Conservation (phyloP, 2,797 vertebrate species). For the Chrosomus eos region DNA sequence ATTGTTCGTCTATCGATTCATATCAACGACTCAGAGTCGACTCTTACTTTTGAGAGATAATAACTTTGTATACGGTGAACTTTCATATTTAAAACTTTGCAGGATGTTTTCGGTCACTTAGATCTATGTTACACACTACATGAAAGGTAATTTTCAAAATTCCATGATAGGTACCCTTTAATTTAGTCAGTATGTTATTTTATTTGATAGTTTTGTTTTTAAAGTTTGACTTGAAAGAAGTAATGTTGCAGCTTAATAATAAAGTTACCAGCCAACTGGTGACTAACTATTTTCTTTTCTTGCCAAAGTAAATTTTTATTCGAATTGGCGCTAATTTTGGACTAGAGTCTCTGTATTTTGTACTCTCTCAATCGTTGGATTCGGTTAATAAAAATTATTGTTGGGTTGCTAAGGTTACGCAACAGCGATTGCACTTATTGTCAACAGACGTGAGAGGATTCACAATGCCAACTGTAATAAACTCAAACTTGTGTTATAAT, state of each 20-base stretch:
- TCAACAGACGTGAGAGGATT: constrained; percentile 53
- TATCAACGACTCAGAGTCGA: too few species aligned
- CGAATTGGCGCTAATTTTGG: background rate
- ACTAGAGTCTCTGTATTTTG: background rate
- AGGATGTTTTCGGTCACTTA: too few species aligned
- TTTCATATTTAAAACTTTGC: too few species aligned
- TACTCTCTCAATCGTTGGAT: background rate
- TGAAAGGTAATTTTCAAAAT: too few species aligned
- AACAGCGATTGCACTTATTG: constrained; percentile 44
- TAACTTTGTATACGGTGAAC: too few species aligned
- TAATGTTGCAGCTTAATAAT: background rate
- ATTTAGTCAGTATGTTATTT: background rate
- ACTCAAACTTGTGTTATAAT: constrained; percentile 59
- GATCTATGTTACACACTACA: too few species aligned
- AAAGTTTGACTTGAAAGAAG: background rate
- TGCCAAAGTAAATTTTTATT: background rate
- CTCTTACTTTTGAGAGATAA: too few species aligned
- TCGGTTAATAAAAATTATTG: constrained; percentile 10
- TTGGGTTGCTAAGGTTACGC: constrained; percentile 42
- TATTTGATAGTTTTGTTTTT: background rate
- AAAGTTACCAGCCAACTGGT: background rate
- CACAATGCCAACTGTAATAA: constrained; percentile 53
- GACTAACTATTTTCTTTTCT: background rate
- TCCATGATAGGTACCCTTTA: too few species aligned
- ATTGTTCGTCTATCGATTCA: too few species aligned